Base-by-base conservation (phyloP, 2,888 invertebrate genomes). In the Lasioglossum pauxillum region DNA sequence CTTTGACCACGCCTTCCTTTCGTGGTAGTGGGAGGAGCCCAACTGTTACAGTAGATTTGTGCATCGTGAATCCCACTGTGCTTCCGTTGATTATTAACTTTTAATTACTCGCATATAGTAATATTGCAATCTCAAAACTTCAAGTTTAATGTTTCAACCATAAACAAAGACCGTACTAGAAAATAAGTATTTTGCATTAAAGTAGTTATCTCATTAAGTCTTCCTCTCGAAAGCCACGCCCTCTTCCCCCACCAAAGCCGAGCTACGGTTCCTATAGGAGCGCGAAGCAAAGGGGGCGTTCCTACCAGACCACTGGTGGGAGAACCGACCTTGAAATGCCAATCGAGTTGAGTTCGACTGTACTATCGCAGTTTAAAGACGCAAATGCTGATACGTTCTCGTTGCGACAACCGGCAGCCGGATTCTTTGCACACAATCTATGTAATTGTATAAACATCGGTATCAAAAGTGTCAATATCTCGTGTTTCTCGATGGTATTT, bases 401-500 rank as follows among this genome's bases (percentile, higher is more conserved):
- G 83, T 73, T 76, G 64, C 74, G 82, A 79, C 53, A 44, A 74
- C 73, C 74, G 72, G 82, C 85, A 78, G 85, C 78, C 86, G 78
- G 83, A 73, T 85, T 87, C 87, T 88, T 87, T 86, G 90, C 91
- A 90, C 92, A 92, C 79, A 84, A 89, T 94, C 90, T 92, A 92
- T 94, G 92, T 94, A 93, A 93, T 91, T 91, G 91, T 92, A 91
- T 91, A 91, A 91, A 92, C 92, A 93, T 93, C 87, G 89, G 90
- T 93, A 93, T 94, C 91, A 92, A 92, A 84, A 93, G 90, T 93
- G 92, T 93, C 94, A 94, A 92, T 85, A 85, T 94, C 92, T 93
- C 91, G 91, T 93, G 91, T 94, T 91, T 93, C 92, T 94, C 89
- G 90, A 93, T 94, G 92, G 93, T 94, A 94, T 93, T 94, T 94